Percentiles rank a stretch among this genome's conserved stretches.
These are phyloP conservation scores for Serinus canaria DNA, from an alignment of 2,113 vertebrate species.

Conservation along the genomic window DNA sequence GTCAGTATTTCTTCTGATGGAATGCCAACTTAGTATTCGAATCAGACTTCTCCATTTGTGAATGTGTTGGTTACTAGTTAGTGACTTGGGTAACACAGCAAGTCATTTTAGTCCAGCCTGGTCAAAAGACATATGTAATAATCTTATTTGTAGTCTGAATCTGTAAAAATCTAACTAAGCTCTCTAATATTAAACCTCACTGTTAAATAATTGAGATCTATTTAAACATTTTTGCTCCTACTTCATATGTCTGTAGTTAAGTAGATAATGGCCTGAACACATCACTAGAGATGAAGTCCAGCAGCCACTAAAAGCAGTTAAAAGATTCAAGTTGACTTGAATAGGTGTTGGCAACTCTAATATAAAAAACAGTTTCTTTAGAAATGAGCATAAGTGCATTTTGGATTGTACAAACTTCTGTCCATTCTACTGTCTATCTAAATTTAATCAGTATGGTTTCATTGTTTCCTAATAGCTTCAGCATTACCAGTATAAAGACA, in stretches of 20 bases:
- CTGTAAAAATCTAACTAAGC: not conserved
- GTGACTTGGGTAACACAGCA: not conserved
- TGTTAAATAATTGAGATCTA: not conserved
- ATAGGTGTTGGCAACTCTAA: not conserved
- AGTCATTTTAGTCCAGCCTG: not conserved
- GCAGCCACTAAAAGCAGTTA: not conserved
- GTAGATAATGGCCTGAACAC: not conserved
- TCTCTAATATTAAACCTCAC: not conserved
- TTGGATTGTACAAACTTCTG: not conserved
- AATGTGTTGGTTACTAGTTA: not conserved
- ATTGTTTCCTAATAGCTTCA: not conserved
- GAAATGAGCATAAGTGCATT: not conserved
- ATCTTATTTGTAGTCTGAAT: not conserved
- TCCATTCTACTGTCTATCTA: not conserved
- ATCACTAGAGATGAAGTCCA: not conserved
- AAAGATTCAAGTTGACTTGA: not conserved
- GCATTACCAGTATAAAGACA: not conserved
- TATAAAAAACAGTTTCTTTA: not conserved
- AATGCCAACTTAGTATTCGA: not conserved
- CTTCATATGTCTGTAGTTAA: not conserved
- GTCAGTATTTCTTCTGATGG: not conserved
- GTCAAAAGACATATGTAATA: not conserved
- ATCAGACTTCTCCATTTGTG: not conserved
- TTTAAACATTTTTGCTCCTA: not conserved
- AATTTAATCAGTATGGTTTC: not conserved